Percentiles rank a stretch among this genome's conserved stretches.
These are phyloP conservation scores for Eubasilissa regina DNA, from an alignment of 1,140 invertebrate species.

Conservation along the genomic window DNA sequence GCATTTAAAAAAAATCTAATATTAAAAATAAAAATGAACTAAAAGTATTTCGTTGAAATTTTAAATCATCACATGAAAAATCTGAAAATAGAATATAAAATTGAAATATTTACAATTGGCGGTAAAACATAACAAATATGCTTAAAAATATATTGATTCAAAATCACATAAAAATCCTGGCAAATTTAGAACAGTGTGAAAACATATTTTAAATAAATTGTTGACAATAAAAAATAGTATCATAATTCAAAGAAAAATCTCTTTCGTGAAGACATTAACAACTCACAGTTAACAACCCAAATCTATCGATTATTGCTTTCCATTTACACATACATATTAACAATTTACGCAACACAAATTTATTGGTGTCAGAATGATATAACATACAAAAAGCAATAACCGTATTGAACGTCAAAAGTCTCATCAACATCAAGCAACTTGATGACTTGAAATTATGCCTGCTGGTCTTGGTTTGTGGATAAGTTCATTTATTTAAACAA, in stretches of 20 bases:
- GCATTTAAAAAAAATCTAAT: not conserved
- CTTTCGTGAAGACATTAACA: conserved; percentile 12
- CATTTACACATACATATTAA: conserved; percentile 6
- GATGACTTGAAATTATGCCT: conserved; percentile 10
- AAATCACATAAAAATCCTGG: conserved; percentile 13
- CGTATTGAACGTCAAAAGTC: conserved; percentile 15
- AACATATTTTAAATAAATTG: conserved; percentile 2
- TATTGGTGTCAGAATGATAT: conserved; percentile 7
- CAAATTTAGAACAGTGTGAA: conserved; percentile 7
- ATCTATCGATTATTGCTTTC: not conserved
- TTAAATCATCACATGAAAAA: conserved; percentile 18
- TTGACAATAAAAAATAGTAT: conserved; percentile 5
- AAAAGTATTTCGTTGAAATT: conserved; percentile 24
- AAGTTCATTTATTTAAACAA: not conserved
- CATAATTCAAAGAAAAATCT: not conserved
- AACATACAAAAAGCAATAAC: not conserved
- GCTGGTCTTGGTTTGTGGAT: not conserved
- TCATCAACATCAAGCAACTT: conserved; percentile 1
- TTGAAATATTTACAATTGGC: conserved; percentile 24
- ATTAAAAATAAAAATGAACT: not conserved
- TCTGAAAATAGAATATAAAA: conserved; percentile 13
- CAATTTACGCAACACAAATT: conserved; percentile 1
- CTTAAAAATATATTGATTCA: conserved; percentile 22
- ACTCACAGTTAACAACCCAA: conserved; percentile 4
- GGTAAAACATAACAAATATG: conserved; percentile 13